Evolutionary conservation across 2,797 vertebrate species (phyloP).

Genomic region (Apogon talboti): DNA sequence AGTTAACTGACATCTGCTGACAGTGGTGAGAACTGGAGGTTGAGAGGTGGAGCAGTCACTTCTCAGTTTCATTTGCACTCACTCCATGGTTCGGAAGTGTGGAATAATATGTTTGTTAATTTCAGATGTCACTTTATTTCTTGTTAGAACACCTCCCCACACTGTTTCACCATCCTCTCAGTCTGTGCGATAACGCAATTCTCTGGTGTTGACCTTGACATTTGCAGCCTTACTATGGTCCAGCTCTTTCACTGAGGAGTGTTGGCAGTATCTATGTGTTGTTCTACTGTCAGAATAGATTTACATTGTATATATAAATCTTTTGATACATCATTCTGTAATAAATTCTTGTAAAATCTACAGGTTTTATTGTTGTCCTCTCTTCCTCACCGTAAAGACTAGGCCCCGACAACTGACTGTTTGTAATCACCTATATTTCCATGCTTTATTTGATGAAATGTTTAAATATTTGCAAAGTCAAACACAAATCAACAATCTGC

Average conservation of each 20-base stretch:
- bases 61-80: conserved; percentile 75
- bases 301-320: no score
- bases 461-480: no score
- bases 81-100: conserved; percentile 65
- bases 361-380: no score
- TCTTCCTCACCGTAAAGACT: no score
- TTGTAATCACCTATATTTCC: no score
- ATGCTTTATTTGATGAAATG: no score
- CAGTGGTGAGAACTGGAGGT: conserved; percentile 68
- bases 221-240: conserved; percentile 31
- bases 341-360: no score
- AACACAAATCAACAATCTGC: not conserved
- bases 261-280: conserved; percentile 19
- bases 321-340: no score
- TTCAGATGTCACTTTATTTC: conserved; percentile 69
- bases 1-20: conserved; percentile 73
- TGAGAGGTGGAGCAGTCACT: conserved; percentile 58
- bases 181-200: conserved; percentile 37
- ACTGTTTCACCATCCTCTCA: conserved; percentile 8
- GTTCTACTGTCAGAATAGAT: no score
- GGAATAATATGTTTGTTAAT: conserved; percentile 72
- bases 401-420: no score
- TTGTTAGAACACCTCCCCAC: conserved; percentile 54
- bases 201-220: conserved; percentile 43
- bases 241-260: conserved; percentile 39